A percentile compares a stretch with the other conserved stretches of the same genome.
phyloP scores from a whole-genome alignment of 2,113 vertebrate species.

The Scalopus aquaticus region DNA sequence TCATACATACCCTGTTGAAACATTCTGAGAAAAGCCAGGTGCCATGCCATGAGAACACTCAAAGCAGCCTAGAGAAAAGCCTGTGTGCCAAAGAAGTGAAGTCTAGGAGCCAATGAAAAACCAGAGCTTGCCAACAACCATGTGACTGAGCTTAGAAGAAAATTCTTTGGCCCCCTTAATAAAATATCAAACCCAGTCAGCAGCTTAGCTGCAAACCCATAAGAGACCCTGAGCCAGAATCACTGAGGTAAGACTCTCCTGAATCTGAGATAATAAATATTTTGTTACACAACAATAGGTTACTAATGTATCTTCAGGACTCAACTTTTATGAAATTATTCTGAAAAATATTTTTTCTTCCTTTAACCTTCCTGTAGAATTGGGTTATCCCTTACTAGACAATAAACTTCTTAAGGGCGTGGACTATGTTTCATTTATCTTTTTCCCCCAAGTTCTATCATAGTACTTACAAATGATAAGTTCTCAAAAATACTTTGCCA shows the following conservation, averaged over 20 bases:
- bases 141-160: neutral
- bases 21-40: neutral
- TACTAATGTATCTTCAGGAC: neutral
- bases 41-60: neutral
- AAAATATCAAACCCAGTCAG: neutral
- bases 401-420: neutral
- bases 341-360: neutral
- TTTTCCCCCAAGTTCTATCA: neutral
- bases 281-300: neutral
- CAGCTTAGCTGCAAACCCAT: neutral
- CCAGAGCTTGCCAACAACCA: neutral
- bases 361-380: neutral
- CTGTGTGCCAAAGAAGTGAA: neutral
- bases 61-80: neutral
- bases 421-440: neutral
- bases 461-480: neutral
- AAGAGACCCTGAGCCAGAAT: neutral
- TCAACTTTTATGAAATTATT: neutral
- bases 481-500: neutral
- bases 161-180: neutral
- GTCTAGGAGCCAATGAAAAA: neutral
- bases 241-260: neutral
- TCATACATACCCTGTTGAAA: neutral
- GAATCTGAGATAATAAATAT: neutral
- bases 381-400: neutral